Conservation (phyloP, 2,113 vertebrate species). For the Ondatra zibethicus region DNA sequence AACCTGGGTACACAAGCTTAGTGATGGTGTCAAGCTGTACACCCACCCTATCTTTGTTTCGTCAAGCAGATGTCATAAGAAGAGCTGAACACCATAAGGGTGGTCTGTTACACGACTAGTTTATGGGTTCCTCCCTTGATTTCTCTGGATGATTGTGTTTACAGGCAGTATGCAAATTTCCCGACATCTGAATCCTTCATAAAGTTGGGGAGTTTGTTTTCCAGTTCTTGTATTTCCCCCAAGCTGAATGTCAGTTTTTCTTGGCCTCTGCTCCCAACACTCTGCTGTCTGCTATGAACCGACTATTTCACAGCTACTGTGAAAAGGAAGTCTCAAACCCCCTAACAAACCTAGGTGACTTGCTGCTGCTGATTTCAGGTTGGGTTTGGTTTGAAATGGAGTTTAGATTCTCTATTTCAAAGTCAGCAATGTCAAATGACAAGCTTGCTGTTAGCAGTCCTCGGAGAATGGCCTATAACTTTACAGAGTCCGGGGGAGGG, state of each 20-base stretch:
- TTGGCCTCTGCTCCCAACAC: neutral
- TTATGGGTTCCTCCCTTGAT: neutral
- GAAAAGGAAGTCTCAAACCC: neutral
- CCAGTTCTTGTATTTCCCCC: neutral
- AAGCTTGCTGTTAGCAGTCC: neutral
- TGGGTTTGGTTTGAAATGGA: neutral
- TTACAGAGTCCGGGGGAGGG: too few species aligned
- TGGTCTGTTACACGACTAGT: neutral
- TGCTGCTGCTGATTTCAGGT: neutral
- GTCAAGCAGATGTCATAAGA: neutral
- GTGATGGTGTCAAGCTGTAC: neutral
- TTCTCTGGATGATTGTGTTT: neutral
- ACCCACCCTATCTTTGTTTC: neutral
- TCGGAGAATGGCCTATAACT: neutral
- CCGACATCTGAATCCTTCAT: neutral
- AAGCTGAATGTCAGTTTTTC: neutral
- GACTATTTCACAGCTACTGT: neutral
- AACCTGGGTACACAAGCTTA: neutral
- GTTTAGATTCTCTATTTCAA: neutral
- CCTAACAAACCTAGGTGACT: neutral
- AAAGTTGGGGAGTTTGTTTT: conserved; percentile 10
- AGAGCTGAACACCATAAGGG: neutral
- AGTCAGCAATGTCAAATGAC: neutral
- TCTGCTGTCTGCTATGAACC: neutral
- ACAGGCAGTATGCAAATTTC: conserved; percentile 5